Evolutionary conservation across 2,888 invertebrate species (phyloP), one percentile per base, ranked within the genome.

Genomic region (Malthinus flaveolus): DNA sequence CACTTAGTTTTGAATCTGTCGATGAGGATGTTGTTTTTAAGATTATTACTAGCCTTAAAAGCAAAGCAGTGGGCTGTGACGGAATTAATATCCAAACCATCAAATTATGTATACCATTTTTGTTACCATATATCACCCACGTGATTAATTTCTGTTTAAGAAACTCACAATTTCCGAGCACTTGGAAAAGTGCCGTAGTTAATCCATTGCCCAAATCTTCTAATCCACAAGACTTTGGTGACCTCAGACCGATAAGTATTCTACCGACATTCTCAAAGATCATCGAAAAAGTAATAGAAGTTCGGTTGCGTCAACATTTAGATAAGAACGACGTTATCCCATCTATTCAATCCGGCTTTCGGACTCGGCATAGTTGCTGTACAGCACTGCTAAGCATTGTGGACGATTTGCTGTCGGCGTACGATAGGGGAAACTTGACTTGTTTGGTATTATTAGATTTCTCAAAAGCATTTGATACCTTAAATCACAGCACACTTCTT

Each of bases 191-290:
- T 7, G 69, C 71, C 0, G 0, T 68, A 0, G 47, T 70, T 0
- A 51, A 15, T 5, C 68, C 69, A 0, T 44, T 69, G 0, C 66
- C 66, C 0, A 72, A 71, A 52, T 58, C 39, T 12, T 10, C 46
- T 3, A 11, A 32, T 15, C 64, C 66, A 1, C 10, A 39, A 0
- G 47, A 8, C 3, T 42, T 62, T 1, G 56, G 52, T 10, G 68
- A 71, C 39, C 53, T 67, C 7, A 47, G 71, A 6, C 70, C 71
- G 0, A 68, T 72, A 0, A 62, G 68, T 12, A 32, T 67, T 0
- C 45, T 66, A 1, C 53, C 58, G 7, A 36, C 47, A 3, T 1
- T 67, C 0, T 62, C 67, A 0, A 68, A 68, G 12, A 13, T 64
- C 0, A n/a, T 67, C 0, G 66, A 70, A 47, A 61, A 51, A 13